These are phyloP conservation scores for Ceyx erithaca DNA, from an alignment of 2,797 vertebrate species.

Conservation along the genomic window DNA sequence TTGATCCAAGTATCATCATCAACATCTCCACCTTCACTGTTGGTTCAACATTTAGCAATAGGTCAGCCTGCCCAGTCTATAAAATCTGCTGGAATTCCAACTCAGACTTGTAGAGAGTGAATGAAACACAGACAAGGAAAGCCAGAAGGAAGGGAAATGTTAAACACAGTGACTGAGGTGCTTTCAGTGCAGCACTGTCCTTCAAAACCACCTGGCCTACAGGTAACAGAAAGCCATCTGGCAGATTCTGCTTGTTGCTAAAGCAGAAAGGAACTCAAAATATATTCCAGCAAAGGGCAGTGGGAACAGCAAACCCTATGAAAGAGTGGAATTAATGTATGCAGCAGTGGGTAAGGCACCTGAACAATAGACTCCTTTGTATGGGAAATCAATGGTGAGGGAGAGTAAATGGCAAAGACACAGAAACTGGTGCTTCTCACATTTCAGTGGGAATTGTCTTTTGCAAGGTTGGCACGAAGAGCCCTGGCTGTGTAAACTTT, in stretches of 20 bases:
- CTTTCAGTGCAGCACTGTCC: background rate
- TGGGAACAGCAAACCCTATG: background rate
- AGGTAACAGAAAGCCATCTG: background rate
- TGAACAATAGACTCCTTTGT: slow-evolving; percentile 22
- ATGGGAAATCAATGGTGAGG: background rate
- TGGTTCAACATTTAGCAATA: background rate
- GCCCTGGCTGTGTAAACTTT: background rate
- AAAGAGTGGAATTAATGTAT: background rate
- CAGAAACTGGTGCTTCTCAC: background rate
- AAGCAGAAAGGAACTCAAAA: background rate
- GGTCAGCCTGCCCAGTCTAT: background rate
- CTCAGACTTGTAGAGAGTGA: background rate
- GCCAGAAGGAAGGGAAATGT: background rate
- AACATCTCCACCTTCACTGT: background rate
- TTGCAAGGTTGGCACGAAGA: background rate
- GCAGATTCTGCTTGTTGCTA: background rate
- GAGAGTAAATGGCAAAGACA: background rate
- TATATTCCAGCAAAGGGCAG: background rate
- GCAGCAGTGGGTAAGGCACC: background rate
- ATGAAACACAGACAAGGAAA: background rate
- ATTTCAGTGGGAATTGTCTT: slow-evolving; percentile 40
- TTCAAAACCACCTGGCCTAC: background rate
- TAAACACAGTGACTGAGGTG: background rate
- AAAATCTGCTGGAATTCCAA: background rate
- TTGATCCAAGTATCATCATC: background rate